A percentile compares a stretch with the other conserved stretches of the same genome.
Evolutionary conservation across 2,888 invertebrate species (phyloP).

Genomic region (Noctua fimbriata): DNA sequence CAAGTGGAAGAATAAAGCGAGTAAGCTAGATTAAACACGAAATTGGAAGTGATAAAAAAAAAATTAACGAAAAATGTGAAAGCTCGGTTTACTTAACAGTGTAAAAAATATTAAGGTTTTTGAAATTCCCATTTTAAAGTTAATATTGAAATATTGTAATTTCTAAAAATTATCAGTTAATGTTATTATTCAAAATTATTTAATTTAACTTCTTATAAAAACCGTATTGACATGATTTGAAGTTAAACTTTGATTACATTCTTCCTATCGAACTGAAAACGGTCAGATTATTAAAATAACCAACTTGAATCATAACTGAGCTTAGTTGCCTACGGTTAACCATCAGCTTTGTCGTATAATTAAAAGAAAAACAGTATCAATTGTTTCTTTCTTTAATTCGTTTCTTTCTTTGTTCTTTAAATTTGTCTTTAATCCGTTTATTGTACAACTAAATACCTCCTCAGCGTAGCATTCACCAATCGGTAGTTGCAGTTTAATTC

Average conservation of each 20-base stretch:
- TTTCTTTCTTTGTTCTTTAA: no score
- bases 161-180: no score
- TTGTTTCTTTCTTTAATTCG: no score
- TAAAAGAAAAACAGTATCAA: background rate
- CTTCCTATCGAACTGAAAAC: background rate
- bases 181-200: background rate
- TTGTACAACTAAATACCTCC: background rate
- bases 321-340: no score
- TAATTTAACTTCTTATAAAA: background rate
- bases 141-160: background rate
- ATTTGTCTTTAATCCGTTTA: no score
- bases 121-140: background rate
- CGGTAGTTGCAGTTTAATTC: background rate
- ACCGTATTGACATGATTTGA: background rate
- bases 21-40: background rate
- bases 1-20: conserved; percentile 44
- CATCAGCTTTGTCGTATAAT: background rate
- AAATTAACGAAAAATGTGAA: background rate
- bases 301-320: background rate
- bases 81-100: background rate
- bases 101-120: background rate
- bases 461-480: background rate
- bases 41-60: background rate
- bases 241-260: background rate
- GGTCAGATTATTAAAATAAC: background rate